Evolutionary conservation across 2,888 invertebrate genomes (phyloP).

Genomic region (Cerastoderma edule): DNA sequence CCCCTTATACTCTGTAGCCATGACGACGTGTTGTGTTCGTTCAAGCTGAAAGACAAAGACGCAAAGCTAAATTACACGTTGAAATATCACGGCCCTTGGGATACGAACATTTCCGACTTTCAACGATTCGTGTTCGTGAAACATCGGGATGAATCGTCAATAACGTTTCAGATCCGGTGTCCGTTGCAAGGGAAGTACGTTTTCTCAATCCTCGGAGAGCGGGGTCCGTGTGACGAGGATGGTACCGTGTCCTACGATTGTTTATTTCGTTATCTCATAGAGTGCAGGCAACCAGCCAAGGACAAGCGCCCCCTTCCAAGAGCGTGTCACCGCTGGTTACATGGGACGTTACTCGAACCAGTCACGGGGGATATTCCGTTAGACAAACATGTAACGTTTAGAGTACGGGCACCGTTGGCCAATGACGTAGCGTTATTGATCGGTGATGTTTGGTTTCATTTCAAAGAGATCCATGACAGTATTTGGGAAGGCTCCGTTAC

Average conservation of each 20-base stretch:
- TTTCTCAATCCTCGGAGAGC: constrained; percentile 77
- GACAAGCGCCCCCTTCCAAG: constrained; percentile 77
- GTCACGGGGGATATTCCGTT: constrained; percentile 75
- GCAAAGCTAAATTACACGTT: constrained; percentile 73
- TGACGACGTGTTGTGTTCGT: constrained; percentile 74
- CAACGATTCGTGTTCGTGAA: constrained; percentile 78
- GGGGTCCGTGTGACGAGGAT: constrained; percentile 62
- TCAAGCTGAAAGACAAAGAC: constrained; percentile 68
- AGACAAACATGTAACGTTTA: constrained; percentile 75
- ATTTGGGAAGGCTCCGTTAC: constrained; percentile 77
- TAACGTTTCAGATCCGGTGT: constrained; percentile 79
- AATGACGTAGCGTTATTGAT: constrained; percentile 79
- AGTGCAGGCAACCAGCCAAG: constrained; percentile 76
- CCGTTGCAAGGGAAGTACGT: constrained; percentile 81
- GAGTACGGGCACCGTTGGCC: constrained; percentile 78
- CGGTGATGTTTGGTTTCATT: constrained; percentile 79
- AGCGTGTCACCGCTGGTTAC: constrained; percentile 79
- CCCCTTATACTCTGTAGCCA: constrained; percentile 74
- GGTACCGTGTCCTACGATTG: constrained; percentile 71
- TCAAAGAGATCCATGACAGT: constrained; percentile 73
- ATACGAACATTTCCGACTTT: constrained; percentile 72
- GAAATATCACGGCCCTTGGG: constrained; percentile 75
- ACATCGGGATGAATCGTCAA: constrained; percentile 73
- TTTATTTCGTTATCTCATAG: constrained; percentile 80
- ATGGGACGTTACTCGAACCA: constrained; percentile 78